A percentile compares a stretch with the other conserved stretches of the same genome.
These are phyloP conservation scores for Hassar affinis DNA, from an alignment of 2,113 vertebrate genomes.

Conservation along the genomic window DNA sequence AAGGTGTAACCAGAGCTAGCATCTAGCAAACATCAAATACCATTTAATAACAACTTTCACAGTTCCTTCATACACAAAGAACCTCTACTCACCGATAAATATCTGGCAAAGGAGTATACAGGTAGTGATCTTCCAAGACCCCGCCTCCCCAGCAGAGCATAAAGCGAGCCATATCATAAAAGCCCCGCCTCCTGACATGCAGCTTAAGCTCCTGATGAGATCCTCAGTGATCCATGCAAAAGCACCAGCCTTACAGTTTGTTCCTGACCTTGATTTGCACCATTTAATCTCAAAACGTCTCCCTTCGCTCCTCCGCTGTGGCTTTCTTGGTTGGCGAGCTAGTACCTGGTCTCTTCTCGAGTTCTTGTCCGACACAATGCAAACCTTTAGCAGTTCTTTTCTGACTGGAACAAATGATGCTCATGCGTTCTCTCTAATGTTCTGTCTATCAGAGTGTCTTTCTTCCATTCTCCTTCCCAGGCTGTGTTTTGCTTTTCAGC, in stretches of 20 bases:
- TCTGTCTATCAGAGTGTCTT: conserved; percentile 8
- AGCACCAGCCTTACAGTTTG: not conserved
- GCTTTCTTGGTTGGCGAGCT: not conserved
- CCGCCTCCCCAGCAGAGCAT: conserved; percentile 74
- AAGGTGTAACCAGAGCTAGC: not conserved
- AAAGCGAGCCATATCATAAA: conserved; percentile 65
- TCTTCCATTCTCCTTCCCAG: not conserved
- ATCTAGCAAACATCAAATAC: not conserved
- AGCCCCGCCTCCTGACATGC: conserved; percentile 46
- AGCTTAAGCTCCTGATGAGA: conserved; percentile 12
- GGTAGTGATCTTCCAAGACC: conserved; percentile 68
- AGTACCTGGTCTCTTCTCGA: not conserved
- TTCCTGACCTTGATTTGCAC: not conserved
- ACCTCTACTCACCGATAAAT: conserved; percentile 69
- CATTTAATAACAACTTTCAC: not conserved
- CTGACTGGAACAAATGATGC: not conserved
- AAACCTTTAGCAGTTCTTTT: conserved; percentile 23
- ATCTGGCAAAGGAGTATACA: conserved; percentile 64
- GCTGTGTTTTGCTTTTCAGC: not conserved
- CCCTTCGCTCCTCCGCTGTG: not conserved
- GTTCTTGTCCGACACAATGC: not conserved
- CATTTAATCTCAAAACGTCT: not conserved
- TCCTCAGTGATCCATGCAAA: not conserved
- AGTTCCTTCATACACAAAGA: not conserved
- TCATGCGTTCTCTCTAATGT: conserved; percentile 20